These are phyloP conservation scores for Dolichallabes microphthalmus DNA, from an alignment of 2,113 vertebrate genomes.

Conservation along the genomic window DNA sequence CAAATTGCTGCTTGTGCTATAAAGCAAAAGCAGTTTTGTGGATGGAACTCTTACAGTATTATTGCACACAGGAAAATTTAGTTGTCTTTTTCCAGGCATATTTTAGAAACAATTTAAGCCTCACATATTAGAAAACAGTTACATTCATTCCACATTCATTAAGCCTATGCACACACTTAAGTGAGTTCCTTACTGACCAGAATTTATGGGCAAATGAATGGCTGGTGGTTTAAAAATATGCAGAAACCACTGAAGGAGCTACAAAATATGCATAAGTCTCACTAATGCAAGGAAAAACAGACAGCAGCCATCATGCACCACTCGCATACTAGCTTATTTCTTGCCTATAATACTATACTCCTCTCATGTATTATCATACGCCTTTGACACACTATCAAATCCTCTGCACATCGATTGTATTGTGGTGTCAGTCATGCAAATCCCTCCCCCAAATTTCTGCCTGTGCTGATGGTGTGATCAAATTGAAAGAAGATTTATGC, in stretches of 20 bases:
- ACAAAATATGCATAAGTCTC: not conserved
- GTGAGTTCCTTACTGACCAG: not conserved
- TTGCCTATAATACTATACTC: not conserved
- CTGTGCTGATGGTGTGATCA: constrained; percentile 1
- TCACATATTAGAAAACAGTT: not conserved
- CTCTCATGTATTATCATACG: not conserved
- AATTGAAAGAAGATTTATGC: not conserved
- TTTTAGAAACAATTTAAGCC: not conserved
- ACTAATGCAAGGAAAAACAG: not conserved
- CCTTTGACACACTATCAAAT: not conserved
- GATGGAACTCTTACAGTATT: not conserved
- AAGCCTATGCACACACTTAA: not conserved
- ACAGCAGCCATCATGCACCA: not conserved
- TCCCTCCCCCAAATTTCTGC: not conserved
- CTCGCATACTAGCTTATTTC: not conserved
- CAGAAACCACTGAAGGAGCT: not conserved
- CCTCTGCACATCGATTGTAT: too few relatives aligned
- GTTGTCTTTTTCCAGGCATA: not conserved
- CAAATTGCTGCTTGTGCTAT: not conserved
- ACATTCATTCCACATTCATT: not conserved
- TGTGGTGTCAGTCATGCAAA: constrained; percentile 10
- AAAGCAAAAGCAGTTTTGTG: not conserved
- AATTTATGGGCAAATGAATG: not conserved
- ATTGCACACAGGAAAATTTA: not conserved
- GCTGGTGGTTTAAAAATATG: not conserved